Conservation (phyloP, 1,140 invertebrate genomes). For the Drosophila aff. region DNA sequence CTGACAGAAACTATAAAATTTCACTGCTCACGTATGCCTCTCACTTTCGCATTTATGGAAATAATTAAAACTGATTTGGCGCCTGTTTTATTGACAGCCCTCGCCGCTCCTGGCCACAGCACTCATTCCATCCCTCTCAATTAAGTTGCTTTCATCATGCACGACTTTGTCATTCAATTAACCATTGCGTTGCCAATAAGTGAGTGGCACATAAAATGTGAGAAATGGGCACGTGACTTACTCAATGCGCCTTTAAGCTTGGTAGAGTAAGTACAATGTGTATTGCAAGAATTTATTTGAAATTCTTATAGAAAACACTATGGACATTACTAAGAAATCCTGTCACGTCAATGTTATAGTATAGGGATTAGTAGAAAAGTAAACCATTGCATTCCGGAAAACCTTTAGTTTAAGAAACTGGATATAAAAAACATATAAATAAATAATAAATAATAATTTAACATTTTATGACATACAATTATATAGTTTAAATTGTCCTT, state of each 20-base stretch:
- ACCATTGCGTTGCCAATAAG: slow-evolving; percentile 47
- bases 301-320: not conserved
- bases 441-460: too few species aligned
- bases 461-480: not conserved
- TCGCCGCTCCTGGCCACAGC: slow-evolving; percentile 13
- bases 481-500: not conserved
- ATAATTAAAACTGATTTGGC: slow-evolving; percentile 78
- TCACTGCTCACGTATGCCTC: slow-evolving; percentile 50
- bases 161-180: slow-evolving; percentile 74
- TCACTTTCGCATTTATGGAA: slow-evolving; percentile 64
- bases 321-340: not conserved
- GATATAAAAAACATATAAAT: too few species aligned
- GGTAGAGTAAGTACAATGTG: not conserved
- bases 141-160: slow-evolving; percentile 49
- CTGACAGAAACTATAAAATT: slow-evolving; percentile 58
- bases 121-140: slow-evolving; percentile 25
- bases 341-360: not conserved
- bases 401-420: too few species aligned
- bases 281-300: not conserved
- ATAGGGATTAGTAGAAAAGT: too few species aligned
- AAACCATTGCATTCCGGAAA: too few species aligned
- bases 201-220: slow-evolving; percentile 51
- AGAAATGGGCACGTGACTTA: slow-evolving; percentile 56
- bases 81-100: slow-evolving; percentile 51
- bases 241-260: not conserved